A percentile compares a stretch with the other conserved stretches of the same genome.
phyloP scores from a whole-genome alignment of 2,113 vertebrate species.

The Aptenodytes forsteri region DNA sequence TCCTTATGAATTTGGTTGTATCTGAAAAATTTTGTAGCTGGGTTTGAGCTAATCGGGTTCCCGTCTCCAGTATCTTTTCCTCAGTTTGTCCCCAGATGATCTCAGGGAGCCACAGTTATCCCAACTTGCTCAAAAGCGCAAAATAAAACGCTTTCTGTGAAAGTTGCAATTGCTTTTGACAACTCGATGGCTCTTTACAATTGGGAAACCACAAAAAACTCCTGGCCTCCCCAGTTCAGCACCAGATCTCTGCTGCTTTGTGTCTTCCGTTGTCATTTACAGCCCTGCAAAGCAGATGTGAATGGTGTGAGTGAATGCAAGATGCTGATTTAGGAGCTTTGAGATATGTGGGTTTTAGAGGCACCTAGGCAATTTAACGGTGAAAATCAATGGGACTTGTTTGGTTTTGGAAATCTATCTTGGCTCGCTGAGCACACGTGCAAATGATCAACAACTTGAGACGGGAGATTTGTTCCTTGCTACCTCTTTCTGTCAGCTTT shows the following conservation, averaged over 20 bases:
- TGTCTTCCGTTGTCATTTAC: not conserved
- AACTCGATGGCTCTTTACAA: not conserved
- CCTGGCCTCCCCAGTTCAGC: not conserved
- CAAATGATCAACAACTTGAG: not conserved
- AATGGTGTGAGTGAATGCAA: not conserved
- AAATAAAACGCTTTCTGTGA: not conserved
- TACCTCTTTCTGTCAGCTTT: constrained; percentile 17
- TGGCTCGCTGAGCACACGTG: not conserved
- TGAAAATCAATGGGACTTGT: not conserved
- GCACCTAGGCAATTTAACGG: not conserved
- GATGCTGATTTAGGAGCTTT: not conserved
- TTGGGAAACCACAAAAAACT: not conserved
- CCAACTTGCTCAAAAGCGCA: not conserved
- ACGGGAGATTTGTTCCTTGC: not conserved
- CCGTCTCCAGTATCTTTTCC: not conserved
- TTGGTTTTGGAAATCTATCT: not conserved
- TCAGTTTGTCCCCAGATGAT: not conserved
- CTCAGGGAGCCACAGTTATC: not conserved
- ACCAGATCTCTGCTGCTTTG: not conserved
- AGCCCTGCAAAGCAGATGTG: not conserved
- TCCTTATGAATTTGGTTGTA: not conserved
- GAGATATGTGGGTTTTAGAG: not conserved
- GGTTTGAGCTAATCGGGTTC: not conserved
- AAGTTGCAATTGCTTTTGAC: not conserved
- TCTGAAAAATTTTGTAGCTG: not conserved